phyloP scores from a whole-genome alignment of 2,113 vertebrate genomes.

The Gallinago undulata region DNA sequence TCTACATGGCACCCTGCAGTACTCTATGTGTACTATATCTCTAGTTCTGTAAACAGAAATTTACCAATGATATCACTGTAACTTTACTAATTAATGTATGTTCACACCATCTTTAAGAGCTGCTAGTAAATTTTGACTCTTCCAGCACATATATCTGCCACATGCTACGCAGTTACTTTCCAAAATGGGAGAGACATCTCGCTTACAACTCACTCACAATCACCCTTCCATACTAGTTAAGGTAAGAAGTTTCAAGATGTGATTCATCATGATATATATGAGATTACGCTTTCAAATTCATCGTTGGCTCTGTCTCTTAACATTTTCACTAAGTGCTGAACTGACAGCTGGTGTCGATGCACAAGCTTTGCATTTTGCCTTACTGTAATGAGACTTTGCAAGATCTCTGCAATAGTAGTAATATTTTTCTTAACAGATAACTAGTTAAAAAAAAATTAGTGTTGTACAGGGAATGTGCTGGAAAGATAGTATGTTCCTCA shows the following conservation, averaged over 20 bases:
- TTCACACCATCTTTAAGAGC: not conserved
- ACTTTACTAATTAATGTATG: slow-evolving; percentile 18
- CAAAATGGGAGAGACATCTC: slow-evolving; percentile 6
- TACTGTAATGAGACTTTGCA: not conserved
- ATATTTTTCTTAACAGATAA: not conserved
- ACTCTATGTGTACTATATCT: not conserved
- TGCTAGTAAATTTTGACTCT: slow-evolving; percentile 52
- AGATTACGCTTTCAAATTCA: slow-evolving; percentile 62
- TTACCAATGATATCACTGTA: not conserved
- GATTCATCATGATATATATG: slow-evolving; percentile 58
- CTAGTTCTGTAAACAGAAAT: not conserved
- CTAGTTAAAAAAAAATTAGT: not conserved
- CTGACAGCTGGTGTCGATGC: slow-evolving; percentile 57
- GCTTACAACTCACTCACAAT: not conserved
- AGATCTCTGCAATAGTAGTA: not conserved
- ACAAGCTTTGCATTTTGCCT: not conserved
- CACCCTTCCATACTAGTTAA: slow-evolving; percentile 37
- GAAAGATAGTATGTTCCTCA: not conserved
- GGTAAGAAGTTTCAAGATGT: slow-evolving; percentile 45
- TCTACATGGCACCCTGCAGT: not conserved
- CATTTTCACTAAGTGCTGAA: slow-evolving; percentile 63
- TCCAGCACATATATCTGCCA: slow-evolving; percentile 18
- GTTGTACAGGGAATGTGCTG: not conserved
- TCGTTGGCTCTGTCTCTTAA: slow-evolving; percentile 49
- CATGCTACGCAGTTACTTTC: not conserved